Evolutionary conservation across 1,140 invertebrate species (phyloP), one percentile per base, ranked within the genome.

Genomic region (Drosophila arawakana): DNA sequence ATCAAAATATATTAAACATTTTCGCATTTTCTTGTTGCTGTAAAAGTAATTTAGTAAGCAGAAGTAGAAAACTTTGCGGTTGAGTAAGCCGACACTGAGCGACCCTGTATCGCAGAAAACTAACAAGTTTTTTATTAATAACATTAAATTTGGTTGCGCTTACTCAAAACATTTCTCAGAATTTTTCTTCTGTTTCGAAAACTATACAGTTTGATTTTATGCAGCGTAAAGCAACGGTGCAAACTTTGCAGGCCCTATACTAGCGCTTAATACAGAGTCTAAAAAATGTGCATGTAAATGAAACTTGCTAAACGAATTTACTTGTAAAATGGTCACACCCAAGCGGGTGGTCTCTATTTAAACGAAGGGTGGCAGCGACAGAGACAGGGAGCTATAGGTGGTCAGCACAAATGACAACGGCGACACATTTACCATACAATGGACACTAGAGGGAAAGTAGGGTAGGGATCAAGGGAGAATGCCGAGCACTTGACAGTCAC

Each of bases 271-370:
- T 30, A 30, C 25, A 30, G 25, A 30, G 25, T 30, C 25, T 30
- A 37, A 46, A 10, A 60, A 61, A 55, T 37, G 52, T 6, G 15
- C 41, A 78, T 81, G 78, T 76, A 75, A 78, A 76, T 82, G 68
- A 82, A 76, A 76, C 82, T 71, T 41, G 60, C 76, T 85, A 85
- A 85, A 85, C 83, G 82, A 85, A 86, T 85, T 85, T 76, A 73
- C 83, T 79, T 85, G 82, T 85, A 69, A 76, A 86, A 63, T 66
- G 71, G 65, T 80, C 83, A 79, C 79, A 71, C 79, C 82, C 54
- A 46, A 39, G 44, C 34, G 49, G 63, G 57, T 7, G 57, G 62
- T 55, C 61, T 50, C 21, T n/a, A n/a, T 9, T 52, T 13, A 44
- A 44, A 7, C 21, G 37, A 21, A 25, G 11, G 21, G 7, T 7